Conservation (phyloP, 2,888 invertebrate genomes). For the Hypolimnas misippus region DNA sequence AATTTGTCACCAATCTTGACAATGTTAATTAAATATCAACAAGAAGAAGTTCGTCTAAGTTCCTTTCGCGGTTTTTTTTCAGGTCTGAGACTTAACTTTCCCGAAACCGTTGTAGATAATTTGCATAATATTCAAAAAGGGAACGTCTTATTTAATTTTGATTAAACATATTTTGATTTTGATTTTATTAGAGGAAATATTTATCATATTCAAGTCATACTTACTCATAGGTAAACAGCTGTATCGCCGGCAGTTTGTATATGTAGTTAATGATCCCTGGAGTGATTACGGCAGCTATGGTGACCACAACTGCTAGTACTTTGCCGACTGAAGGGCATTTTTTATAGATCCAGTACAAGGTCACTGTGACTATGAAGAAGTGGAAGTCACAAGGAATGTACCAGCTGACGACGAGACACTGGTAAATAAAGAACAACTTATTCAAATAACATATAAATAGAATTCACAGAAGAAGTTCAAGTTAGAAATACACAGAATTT, state of each 20-base stretch:
- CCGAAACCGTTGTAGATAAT: no score
- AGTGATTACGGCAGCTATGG: conserved; percentile 68
- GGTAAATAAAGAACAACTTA: conserved; percentile 45
- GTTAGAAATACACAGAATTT: no score
- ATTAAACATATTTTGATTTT: no score
- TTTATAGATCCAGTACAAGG: conserved; percentile 73
- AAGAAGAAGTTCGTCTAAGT: no score
- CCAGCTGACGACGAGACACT: conserved; percentile 88
- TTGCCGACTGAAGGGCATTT: conserved; percentile 66
- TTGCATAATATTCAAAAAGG: no score
- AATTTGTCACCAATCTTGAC: no score
- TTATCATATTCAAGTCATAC: conserved; percentile 46
- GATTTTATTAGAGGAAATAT: no score
- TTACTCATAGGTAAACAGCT: conserved; percentile 84
- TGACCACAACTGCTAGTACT: conserved; percentile 57
- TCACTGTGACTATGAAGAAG: conserved; percentile 84
- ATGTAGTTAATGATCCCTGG: conserved; percentile 82
- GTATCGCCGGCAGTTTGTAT: conserved; percentile 76
- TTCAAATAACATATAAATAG: background rate
- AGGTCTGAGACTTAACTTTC: no score
- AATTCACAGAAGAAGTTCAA: no score
- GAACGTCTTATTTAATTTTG: no score
- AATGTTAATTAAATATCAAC: no score
- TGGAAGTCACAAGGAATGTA: conserved; percentile 89
- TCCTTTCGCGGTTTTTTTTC: no score